Evolutionary conservation across 2,113 vertebrate genomes (phyloP), one percentile per base, ranked within the genome.

Genomic region (Dasyprocta punctata): DNA sequence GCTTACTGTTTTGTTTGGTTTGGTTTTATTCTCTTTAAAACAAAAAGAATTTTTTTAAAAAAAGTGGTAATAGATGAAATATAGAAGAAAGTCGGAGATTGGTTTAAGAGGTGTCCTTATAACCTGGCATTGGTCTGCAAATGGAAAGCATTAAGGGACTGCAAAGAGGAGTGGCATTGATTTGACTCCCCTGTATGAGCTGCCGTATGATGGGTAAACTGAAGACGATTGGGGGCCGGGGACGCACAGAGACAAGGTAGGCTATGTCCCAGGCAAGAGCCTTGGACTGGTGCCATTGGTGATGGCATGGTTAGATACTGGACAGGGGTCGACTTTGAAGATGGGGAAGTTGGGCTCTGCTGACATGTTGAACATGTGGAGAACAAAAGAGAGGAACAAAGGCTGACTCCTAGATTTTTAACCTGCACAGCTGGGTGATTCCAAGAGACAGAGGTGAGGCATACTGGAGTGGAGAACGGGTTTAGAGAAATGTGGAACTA

Each of bases 11-110:
- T 56, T 56, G 54, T 54, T 54, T 56, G 17, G 54, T 56, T 56
- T 56, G 16, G 54, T 56, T 56, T 19, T 56, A 56, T 56, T 56
- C 17, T 56, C 54, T 56, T 56, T 56, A 56, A 54, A 54, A 54
- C 16, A 54, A 56, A 56, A 56, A 56, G 5, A n/a, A n/a, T n/a
- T 19, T 56, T 56, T 19, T 19, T 17, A 56, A 17, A 19, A 56
- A 80, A 12, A 73, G 28, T 73, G 41, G 22, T 94, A 87, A 89
- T 63, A 85, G 90, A 54, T 83, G 26, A 96, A 95, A 88, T 20
- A 14, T 30, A 36, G 36, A 16, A 84, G 26, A 85, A 90, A 86
- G 38, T 28, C 36, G 65, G 67, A 71, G 61, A 78, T 17, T 60
- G 69, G 26, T 90, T 94, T 41, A 58, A 69, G 22, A 92, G 67